Evolutionary conservation across 30 jellyfish, hydroid and myxozoan species (phyloP), one percentile per base, ranked within the genome.

Genomic region (Turritopsis dohrnii): DNA sequence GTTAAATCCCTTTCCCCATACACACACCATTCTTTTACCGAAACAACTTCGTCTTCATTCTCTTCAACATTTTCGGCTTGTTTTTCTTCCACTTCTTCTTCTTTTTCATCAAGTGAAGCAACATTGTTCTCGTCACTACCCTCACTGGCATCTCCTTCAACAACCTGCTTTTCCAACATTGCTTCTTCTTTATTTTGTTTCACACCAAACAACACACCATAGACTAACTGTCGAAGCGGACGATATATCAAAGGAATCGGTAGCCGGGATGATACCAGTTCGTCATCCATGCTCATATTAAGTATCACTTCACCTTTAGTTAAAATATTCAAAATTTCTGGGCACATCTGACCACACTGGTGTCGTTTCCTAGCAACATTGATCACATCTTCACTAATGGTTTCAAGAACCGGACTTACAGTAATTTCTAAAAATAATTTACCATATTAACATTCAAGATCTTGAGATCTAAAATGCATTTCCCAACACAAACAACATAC

Each of bases 301-400:
- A 90, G 71, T 31, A 87, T 20, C 13, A 90, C 69, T 83, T 90
- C 96, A 29, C 96, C 97, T 74, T 79, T 90, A 8, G 93, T 83
- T n/a, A 90, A 86, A 66, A 90, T 81, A 23, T 90, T 89, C 69
- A 86, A 24, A 21, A 90, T 87, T 71, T 90, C 97, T 17, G 89
- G 96, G n/a, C 93, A 81, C 97, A 90, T 90, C 72, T 90, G 96
- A 4, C 97, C 97, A 28, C 88, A 84, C 74, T 90, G 97, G 66
- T 90, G 97, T 4, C 96, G 79, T 72, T 80, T 79, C n/a, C 88
- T 66, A 24, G 97, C 97, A 28, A 90, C 75, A 21, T 83, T 65
- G 0, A 90, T 21, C 3, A 90, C 96, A 23, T 90, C 97, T 69
- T 83, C 89, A 52, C 87, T 65, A 52, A 87, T 84, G 23, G 79